phyloP scores from a whole-genome alignment of 2,888 invertebrate genomes.

The Oasisia sp. region DNA sequence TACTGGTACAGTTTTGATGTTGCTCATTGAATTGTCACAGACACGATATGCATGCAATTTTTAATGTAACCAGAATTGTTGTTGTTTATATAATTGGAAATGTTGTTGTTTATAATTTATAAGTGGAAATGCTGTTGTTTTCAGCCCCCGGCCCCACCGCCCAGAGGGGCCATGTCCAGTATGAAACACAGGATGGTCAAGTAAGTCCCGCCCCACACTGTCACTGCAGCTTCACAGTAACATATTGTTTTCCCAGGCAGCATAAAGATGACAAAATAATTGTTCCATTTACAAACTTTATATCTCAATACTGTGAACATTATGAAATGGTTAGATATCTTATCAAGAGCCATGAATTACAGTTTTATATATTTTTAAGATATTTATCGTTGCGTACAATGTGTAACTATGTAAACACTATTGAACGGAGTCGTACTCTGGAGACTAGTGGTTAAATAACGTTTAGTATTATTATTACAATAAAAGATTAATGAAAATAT shows the following conservation, averaged over 20 bases:
- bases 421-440: too few species aligned
- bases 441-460: too few species aligned
- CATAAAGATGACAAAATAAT: neutral
- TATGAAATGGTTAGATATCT: neutral
- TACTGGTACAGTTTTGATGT: neutral
- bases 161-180: constrained; percentile 30
- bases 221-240: neutral
- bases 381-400: too few species aligned
- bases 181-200: constrained; percentile 28
- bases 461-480: too few species aligned
- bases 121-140: neutral
- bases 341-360: too few species aligned
- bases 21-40: neutral
- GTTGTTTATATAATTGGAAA: constrained; percentile 4
- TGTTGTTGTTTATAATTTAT: neutral
- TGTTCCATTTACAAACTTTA: neutral
- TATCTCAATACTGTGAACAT: neutral
- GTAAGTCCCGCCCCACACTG: constrained; percentile 20
- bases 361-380: too few species aligned
- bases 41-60: neutral
- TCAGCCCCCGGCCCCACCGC: constrained; percentile 27
- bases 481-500: too few species aligned
- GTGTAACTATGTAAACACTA: too few species aligned
- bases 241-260: neutral
- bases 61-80: neutral